These are phyloP conservation scores for Antrozous pallidus DNA, from an alignment of 2,797 vertebrate genomes.

Conservation along the genomic window DNA sequence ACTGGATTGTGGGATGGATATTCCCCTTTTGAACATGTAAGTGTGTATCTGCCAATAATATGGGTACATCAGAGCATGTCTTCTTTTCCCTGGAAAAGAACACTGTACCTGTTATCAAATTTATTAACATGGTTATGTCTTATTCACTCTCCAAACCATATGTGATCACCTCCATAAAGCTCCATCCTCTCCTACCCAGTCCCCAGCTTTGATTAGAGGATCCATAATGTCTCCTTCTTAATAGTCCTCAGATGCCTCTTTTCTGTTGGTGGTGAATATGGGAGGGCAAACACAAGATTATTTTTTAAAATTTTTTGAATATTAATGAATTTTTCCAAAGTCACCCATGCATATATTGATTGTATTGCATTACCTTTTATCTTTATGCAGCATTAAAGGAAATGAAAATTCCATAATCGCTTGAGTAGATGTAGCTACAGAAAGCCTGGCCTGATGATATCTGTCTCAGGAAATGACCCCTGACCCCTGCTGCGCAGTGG, in stretches of 20 bases:
- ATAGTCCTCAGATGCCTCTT: not conserved
- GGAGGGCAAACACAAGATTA: not conserved
- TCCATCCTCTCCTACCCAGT: accelerated
- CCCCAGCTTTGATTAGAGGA: not conserved
- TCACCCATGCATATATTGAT: not conserved
- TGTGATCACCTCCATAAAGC: not conserved
- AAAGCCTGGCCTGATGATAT: not conserved
- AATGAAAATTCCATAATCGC: not conserved
- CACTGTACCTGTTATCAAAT: accelerated
- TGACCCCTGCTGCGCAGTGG: not conserved
- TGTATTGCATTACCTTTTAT: not conserved
- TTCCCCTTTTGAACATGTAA: not conserved
- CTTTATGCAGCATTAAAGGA: not conserved
- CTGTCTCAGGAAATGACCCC: not conserved
- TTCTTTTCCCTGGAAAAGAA: not conserved
- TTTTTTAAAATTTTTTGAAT: not conserved
- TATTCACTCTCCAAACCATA: not conserved
- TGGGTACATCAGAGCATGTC: accelerated
- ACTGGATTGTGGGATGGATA: not conserved
- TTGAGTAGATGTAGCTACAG: not conserved
- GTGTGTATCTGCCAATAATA: not conserved
- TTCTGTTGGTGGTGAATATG: not conserved
- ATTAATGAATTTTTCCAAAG: not conserved
- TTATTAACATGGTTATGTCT: not conserved
- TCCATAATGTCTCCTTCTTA: not conserved